Base-by-base conservation (phyloP, 35 echinoderm and acorn worm genomes). In the Apostichopus californicus region DNA sequence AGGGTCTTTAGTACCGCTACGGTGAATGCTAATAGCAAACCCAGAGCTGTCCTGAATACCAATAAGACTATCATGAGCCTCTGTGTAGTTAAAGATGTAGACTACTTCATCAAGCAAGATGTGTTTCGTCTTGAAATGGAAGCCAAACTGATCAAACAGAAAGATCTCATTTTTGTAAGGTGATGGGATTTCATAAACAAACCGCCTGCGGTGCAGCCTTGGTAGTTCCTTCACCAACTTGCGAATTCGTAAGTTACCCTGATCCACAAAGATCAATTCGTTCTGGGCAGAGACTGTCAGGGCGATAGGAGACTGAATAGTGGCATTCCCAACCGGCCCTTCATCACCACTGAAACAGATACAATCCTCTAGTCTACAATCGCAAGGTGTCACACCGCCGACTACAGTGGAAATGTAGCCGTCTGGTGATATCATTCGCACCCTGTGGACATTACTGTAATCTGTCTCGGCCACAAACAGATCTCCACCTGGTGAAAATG, bases 201-300 rank as follows among this genome's bases (percentile, higher is more conserved):
- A 83, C 26, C 80, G 54, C 25, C 90, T 83, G 5, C 93, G 90
- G 2, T 91, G 78, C 14, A 95, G 85, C 18, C 87, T 54, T 2
- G 96, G 96, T 5, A 81, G 58, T 15, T 90, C 68, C 5, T 81
- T 78, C 57, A 77, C 57, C 21, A 99, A 78, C 23, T 72, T 91
- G 4, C 95, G 97, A n/a, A 99, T 81, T 78, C 97, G 93, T 8
- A 96, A 78, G 75, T 99, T 99, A 22, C 97, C 93, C 92, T 99
- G 97, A 90, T 99, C 97, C 0, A 95, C 92, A 28, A 99, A 90
- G 54, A 94, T 79, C 4, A 99, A 87, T 21, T 93, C 90, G 17
- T 89, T 79, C 70, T 95, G 77, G 24, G 54, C 57, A 17, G 78
- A 56, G 18, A 94, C 92, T 55, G 95, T 92, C 23, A 99, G 26